Conservation (phyloP, 1,140 invertebrate species). For the Hyposmocoma kahamanoa region DNA sequence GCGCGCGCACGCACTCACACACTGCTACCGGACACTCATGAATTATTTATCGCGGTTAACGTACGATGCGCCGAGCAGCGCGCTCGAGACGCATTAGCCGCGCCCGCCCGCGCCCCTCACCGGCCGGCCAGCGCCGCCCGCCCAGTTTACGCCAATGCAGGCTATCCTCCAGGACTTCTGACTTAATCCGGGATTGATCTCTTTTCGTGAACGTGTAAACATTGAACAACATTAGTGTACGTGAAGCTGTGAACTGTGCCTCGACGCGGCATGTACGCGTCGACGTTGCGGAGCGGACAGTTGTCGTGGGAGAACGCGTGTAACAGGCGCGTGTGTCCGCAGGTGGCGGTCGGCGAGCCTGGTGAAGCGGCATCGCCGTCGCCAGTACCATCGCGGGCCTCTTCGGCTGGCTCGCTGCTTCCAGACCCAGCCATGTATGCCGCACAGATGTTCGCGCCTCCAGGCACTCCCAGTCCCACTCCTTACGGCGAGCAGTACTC, state of each 20-base stretch:
- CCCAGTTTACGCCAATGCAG: slow-evolving; percentile 31
- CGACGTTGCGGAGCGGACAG: slow-evolving; percentile 62
- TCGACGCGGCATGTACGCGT: slow-evolving; percentile 68
- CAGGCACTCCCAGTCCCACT: slow-evolving; percentile 67
- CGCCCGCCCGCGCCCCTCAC: slow-evolving; percentile 63
- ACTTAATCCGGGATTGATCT: slow-evolving; percentile 27
- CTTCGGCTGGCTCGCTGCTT: slow-evolving; percentile 65
- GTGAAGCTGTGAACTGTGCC: slow-evolving; percentile 65
- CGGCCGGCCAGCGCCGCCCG: slow-evolving; percentile 55
- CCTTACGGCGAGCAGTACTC: slow-evolving; percentile 66
- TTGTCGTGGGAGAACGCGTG: slow-evolving; percentile 70
- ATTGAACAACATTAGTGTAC: slow-evolving; percentile 49
- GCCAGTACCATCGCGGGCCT: slow-evolving; percentile 63
- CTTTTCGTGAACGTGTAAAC: slow-evolving; percentile 47
- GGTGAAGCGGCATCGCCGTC: slow-evolving; percentile 65
- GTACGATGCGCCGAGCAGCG: slow-evolving; percentile 61
- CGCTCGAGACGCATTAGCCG: slow-evolving; percentile 61
- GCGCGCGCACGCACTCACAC: slow-evolving; percentile 71
- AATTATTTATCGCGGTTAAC: slow-evolving; percentile 56
- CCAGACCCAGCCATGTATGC: slow-evolving; percentile 70
- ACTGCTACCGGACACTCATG: slow-evolving; percentile 63
- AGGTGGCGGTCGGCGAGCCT: slow-evolving; percentile 65
- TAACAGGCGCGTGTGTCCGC: slow-evolving; percentile 71
- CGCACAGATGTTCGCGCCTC: slow-evolving; percentile 69
- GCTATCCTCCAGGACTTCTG: slow-evolving; percentile 31